These are phyloP conservation scores for Thamnophis elegans DNA, from an alignment of 2,797 vertebrate species.

Conservation along the genomic window DNA sequence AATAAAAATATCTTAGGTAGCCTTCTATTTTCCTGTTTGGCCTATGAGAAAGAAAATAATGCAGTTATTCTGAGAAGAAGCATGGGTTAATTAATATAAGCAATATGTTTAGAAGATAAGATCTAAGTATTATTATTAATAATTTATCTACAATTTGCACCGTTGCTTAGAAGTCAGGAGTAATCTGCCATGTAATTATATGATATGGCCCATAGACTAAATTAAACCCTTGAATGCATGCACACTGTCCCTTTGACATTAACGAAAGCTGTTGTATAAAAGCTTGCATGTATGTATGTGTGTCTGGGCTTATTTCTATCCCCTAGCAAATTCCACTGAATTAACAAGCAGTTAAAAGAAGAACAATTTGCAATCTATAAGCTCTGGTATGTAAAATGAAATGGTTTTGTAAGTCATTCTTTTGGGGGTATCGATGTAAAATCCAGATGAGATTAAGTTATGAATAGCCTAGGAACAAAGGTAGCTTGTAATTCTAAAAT, in stretches of 20 bases:
- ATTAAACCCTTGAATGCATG: slow-evolving; percentile 58
- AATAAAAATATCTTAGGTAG: slow-evolving; percentile 24
- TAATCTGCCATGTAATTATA: slow-evolving; percentile 63
- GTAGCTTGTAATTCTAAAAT: not conserved
- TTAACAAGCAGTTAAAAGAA: slow-evolving; percentile 44
- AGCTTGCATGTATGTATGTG: not conserved
- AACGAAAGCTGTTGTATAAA: slow-evolving; percentile 50
- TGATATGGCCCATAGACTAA: slow-evolving; percentile 57
- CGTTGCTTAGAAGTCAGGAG: slow-evolving; percentile 64
- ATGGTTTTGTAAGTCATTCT: slow-evolving; percentile 13
- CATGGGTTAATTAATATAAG: slow-evolving; percentile 65
- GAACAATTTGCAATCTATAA: slow-evolving; percentile 28
- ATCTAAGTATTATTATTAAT: slow-evolving; percentile 68
- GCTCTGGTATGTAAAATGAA: slow-evolving; percentile 17
- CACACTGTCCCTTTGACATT: slow-evolving; percentile 43
- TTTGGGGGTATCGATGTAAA: slow-evolving; percentile 21
- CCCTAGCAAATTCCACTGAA: slow-evolving; percentile 46
- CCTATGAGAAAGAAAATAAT: slow-evolving; percentile 48
- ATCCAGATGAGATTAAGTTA: slow-evolving; percentile 25
- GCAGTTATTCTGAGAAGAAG: slow-evolving; percentile 45
- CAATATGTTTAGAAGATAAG: slow-evolving; percentile 66
- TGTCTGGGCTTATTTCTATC: slow-evolving; percentile 36
- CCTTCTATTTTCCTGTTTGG: slow-evolving; percentile 35
- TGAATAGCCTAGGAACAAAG: not conserved
- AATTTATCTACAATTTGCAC: slow-evolving; percentile 68